Conservation (phyloP, 2,888 invertebrate species). For the Salticus scenicus region DNA sequence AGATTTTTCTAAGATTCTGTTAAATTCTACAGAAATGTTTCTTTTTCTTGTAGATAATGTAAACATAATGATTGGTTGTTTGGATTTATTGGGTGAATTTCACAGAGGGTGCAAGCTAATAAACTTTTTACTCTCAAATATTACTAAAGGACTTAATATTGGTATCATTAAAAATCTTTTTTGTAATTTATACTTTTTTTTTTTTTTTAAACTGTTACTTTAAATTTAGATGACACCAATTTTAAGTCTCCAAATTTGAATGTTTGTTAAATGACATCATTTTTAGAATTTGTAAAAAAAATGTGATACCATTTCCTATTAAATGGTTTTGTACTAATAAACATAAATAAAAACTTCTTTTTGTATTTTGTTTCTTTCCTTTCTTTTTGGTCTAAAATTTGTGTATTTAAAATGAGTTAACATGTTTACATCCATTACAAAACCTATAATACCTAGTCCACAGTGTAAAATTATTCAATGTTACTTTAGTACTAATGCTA, state of each 20-base stretch:
- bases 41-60: neutral
- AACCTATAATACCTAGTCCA: too few relatives aligned
- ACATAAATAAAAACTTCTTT: neutral
- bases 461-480: too few relatives aligned
- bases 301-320: neutral
- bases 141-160: neutral
- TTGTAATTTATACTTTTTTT: too few relatives aligned
- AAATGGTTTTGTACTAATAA: neutral
- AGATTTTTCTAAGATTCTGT: slow-evolving; percentile 52
- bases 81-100: neutral
- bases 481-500: too few relatives aligned
- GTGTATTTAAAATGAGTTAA: too few relatives aligned
- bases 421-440: too few relatives aligned
- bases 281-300: neutral
- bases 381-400: neutral
- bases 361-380: neutral
- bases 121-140: neutral
- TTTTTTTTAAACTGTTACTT: neutral
- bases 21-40: neutral
- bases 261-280: neutral
- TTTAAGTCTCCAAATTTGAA: neutral
- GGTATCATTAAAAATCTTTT: neutral
- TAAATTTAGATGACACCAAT: neutral
- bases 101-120: neutral
- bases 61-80: neutral